Evolutionary conservation across 2,113 vertebrate genomes (phyloP).

Genomic region (Trichechus manatus): DNA sequence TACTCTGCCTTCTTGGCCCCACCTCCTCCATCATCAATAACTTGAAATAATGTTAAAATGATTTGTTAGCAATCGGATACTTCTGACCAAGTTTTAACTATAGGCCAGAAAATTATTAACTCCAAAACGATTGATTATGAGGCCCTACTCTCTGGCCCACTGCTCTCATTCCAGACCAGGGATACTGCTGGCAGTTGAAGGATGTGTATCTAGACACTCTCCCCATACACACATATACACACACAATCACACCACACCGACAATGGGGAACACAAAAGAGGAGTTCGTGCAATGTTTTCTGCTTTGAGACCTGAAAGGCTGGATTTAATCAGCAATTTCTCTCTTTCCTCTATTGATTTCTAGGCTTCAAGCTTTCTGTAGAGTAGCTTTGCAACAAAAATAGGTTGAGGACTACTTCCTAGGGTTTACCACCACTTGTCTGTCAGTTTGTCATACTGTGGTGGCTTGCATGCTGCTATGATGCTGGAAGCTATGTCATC

Average conservation of each 20-base stretch:
- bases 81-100: background rate
- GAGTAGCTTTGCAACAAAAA: background rate
- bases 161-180: background rate
- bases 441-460: too few relatives aligned
- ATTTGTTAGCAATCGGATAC: background rate
- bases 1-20: background rate
- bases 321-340: background rate
- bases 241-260: background rate
- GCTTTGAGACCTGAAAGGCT: background rate
- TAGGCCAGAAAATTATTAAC: background rate
- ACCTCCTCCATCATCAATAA: background rate
- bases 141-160: background rate
- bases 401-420: background rate
- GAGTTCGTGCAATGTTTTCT: background rate
- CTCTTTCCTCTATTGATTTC: background rate
- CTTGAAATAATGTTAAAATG: background rate
- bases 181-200: background rate
- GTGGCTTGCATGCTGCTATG: too few relatives aligned
- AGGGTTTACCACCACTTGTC: background rate
- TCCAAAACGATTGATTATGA: background rate
- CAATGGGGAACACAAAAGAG: background rate
- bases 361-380: background rate
- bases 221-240: background rate
- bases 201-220: background rate
- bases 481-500: too few relatives aligned